These are phyloP conservation scores for Chloropsis hardwickii DNA, from an alignment of 2,113 vertebrate species.

Conservation along the genomic window DNA sequence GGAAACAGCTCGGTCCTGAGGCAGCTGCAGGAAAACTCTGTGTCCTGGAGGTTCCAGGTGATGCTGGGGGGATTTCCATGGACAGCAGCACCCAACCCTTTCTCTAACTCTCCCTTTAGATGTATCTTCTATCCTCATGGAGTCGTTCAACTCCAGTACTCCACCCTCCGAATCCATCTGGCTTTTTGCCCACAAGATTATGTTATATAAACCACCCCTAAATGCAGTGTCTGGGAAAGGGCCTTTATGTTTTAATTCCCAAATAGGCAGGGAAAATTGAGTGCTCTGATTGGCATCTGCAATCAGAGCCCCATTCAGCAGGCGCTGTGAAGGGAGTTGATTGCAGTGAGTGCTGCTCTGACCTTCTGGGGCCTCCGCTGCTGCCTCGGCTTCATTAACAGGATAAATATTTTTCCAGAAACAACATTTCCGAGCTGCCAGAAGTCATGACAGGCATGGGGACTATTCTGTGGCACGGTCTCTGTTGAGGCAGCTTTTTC, in stretches of 20 bases:
- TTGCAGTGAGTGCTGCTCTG: slow-evolving; percentile 52
- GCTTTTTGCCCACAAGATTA: slow-evolving; percentile 33
- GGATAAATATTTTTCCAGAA: slow-evolving; percentile 74
- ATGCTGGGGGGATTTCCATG: not conserved
- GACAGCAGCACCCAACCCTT: accelerated
- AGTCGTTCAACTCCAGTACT: not conserved
- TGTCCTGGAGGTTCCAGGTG: not conserved
- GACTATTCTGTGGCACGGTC: not conserved
- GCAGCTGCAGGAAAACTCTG: not conserved
- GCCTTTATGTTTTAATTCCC: slow-evolving; percentile 70
- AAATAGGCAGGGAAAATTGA: slow-evolving; percentile 62
- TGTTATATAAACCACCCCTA: slow-evolving; percentile 49
- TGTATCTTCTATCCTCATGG: not conserved
- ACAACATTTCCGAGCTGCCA: slow-evolving; percentile 64
- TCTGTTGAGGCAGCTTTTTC: not conserved
- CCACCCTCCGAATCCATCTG: not conserved
- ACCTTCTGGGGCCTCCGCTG: slow-evolving; percentile 53
- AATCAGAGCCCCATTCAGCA: slow-evolving; percentile 68
- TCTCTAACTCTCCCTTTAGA: not conserved
- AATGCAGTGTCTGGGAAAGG: slow-evolving; percentile 43
- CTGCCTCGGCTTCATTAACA: slow-evolving; percentile 64
- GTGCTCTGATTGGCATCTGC: slow-evolving; percentile 66
- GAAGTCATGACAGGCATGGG: slow-evolving; percentile 22
- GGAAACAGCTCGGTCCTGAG: not conserved
- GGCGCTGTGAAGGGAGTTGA: slow-evolving; percentile 57